phyloP scores from a whole-genome alignment of 2,797 vertebrate species.

The Tragelaphus eurycerus region DNA sequence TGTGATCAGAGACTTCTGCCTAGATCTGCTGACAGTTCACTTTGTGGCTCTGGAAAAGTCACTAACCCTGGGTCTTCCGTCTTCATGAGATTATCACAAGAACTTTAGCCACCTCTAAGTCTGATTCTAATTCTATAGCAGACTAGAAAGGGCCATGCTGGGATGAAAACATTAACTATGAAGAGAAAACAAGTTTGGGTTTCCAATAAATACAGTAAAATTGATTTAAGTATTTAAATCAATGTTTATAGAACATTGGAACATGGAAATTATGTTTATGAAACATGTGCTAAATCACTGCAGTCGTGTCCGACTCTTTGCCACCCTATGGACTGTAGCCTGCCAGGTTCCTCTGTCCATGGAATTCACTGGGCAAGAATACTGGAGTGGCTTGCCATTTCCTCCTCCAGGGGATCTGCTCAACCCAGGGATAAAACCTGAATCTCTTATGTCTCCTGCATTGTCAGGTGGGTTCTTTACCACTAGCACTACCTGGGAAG shows the following conservation, averaged over 20 bases:
- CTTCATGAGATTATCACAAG: not conserved
- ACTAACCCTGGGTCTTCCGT: not conserved
- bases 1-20: not conserved
- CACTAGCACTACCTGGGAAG: too few species aligned
- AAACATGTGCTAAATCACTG: not conserved
- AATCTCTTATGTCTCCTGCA: too few species aligned
- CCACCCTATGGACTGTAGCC: not conserved
- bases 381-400: not conserved
- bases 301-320: not conserved
- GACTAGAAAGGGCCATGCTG: not conserved
- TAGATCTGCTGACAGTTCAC: not conserved
- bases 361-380: not conserved
- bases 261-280: not conserved
- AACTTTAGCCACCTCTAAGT: not conserved
- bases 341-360: not conserved
- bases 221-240: not conserved
- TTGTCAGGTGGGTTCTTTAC: too few species aligned
- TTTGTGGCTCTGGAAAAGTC: not conserved
- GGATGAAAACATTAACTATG: not conserved
- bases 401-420: too few species aligned
- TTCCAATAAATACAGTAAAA: not conserved
- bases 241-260: not conserved
- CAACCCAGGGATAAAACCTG: too few species aligned
- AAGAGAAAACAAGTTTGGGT: not conserved
- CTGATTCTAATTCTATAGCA: not conserved